Percentiles rank a stretch among this genome's conserved stretches.
Evolutionary conservation across 2,888 invertebrate species (phyloP).

Genomic region (Nemotelus pantherinus): DNA sequence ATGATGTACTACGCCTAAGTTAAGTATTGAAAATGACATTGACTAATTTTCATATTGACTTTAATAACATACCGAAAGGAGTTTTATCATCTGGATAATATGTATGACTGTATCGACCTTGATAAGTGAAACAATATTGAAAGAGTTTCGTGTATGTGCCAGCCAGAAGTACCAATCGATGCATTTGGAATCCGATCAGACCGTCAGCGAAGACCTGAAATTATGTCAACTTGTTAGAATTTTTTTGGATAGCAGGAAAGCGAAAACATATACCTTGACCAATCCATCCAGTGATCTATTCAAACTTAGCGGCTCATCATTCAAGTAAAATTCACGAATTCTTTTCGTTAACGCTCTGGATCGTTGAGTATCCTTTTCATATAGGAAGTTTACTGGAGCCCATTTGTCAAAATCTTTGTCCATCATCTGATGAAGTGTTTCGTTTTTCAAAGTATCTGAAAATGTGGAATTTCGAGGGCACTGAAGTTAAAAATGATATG

Average conservation of each 20-base stretch:
- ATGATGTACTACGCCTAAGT: conserved; percentile 64
- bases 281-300: conserved; percentile 58
- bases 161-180: conserved; percentile 70
- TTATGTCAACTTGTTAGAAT: conserved; percentile 26
- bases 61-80: conserved; percentile 63
- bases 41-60: conserved; percentile 56
- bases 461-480: conserved; percentile 57
- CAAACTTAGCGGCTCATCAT: conserved; percentile 56
- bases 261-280: conserved; percentile 51
- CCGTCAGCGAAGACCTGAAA: conserved; percentile 68
- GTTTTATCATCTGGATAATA: conserved; percentile 65
- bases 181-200: conserved; percentile 68
- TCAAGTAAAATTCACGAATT: conserved; percentile 61
- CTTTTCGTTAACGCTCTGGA: conserved; percentile 64
- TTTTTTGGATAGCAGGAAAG: conserved; percentile 47
- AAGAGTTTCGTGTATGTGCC: conserved; percentile 69
- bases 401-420: conserved; percentile 68
- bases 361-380: conserved; percentile 67
- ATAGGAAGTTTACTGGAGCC: conserved; percentile 70
- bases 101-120: conserved; percentile 70
- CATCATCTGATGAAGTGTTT: conserved; percentile 66
- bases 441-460: conserved; percentile 68
- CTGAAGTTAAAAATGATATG: neutral
- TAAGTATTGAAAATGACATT: conserved; percentile 59
- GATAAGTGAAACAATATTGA: conserved; percentile 71